These are phyloP conservation scores for Astur gentilis DNA, from an alignment of 2,113 vertebrate species.

Conservation along the genomic window DNA sequence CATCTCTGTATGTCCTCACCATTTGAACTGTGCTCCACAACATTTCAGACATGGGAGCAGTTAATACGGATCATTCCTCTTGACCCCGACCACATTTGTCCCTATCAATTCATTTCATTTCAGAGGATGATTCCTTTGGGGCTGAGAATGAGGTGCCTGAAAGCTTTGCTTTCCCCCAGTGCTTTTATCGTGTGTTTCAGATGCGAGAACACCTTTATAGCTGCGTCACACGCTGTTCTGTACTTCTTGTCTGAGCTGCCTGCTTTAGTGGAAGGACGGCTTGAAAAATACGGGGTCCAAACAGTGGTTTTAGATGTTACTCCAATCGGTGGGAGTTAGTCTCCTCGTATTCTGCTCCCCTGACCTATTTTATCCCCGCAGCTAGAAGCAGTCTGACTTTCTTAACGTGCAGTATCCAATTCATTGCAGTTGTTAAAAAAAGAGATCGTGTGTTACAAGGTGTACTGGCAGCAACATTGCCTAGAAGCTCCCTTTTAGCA, in stretches of 20 bases:
- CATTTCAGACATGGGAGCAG: not conserved
- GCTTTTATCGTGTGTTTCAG: not conserved
- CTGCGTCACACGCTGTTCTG: not conserved
- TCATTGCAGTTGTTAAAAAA: not conserved
- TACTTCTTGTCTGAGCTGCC: not conserved
- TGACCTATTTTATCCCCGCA: slow-evolving; percentile 11
- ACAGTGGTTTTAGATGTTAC: not conserved
- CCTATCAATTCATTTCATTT: not conserved
- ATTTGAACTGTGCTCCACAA: not conserved
- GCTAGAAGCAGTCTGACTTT: not conserved
- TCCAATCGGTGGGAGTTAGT: not conserved
- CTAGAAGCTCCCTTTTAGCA: slow-evolving; percentile 8
- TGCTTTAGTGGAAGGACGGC: not conserved
- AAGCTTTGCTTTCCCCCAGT: not conserved
- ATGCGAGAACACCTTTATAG: not conserved
- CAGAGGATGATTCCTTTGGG: not conserved
- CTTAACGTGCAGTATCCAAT: not conserved
- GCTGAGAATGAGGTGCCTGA: not conserved
- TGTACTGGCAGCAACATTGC: not conserved
- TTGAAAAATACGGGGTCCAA: not conserved
- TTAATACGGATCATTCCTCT: not conserved
- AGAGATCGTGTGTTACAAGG: not conserved
- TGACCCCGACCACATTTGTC: not conserved
- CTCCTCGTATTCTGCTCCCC: not conserved
- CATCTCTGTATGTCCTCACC: not conserved